Evolutionary conservation across 2,113 vertebrate genomes (phyloP).

Genomic region (Microcebus tavaratra): DNA sequence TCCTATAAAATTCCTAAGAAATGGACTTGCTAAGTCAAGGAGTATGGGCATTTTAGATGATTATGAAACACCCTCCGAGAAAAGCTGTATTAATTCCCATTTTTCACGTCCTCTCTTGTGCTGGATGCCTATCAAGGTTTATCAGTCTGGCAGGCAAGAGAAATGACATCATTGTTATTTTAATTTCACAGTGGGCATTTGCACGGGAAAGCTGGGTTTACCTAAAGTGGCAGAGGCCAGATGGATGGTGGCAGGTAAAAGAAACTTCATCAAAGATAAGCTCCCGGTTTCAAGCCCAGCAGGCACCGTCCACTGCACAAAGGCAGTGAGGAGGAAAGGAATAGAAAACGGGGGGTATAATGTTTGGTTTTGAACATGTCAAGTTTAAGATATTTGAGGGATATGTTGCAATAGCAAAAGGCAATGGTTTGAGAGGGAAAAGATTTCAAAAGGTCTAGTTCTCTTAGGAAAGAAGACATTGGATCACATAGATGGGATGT

Average conservation of each 20-base stretch:
- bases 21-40: background rate
- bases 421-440: background rate
- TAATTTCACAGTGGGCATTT: background rate
- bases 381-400: background rate
- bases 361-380: background rate
- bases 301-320: background rate
- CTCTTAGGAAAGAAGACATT: background rate
- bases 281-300: background rate
- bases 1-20: background rate
- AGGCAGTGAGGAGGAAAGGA: background rate
- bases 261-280: background rate
- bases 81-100: background rate
- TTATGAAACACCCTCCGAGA: background rate
- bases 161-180: background rate
- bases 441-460: background rate
- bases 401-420: background rate
- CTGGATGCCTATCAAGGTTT: background rate
- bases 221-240: background rate
- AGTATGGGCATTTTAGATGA: background rate
- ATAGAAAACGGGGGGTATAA: background rate
- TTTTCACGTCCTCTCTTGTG: background rate
- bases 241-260: background rate
- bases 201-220: background rate
- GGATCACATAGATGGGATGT: background rate
- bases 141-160: background rate